Evolutionary conservation across 23 tunicate species (phyloP).

Genomic region (Styela clava): DNA sequence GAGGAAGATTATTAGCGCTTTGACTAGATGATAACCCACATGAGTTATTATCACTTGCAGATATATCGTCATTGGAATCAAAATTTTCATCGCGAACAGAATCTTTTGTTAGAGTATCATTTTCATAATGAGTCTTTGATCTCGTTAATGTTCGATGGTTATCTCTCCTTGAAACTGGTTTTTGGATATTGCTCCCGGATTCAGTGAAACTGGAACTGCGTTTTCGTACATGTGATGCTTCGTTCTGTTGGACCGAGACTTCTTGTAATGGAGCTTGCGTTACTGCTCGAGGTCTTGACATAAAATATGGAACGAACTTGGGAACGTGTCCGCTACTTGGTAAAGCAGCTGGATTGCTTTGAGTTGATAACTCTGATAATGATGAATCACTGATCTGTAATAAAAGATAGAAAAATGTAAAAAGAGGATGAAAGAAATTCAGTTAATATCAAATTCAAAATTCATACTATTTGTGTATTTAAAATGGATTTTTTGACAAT

Average conservation of each 20-base stretch:
- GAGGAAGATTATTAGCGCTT: constrained; percentile 34
- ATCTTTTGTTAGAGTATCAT: background rate
- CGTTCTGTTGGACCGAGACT: background rate
- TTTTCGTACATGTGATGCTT: constrained; percentile 32
- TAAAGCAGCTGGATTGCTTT: constrained; percentile 41
- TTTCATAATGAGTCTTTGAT: constrained; percentile 5
- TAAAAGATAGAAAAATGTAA: background rate
- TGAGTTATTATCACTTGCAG: background rate
- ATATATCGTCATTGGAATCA: background rate
- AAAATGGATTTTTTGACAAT: too few relatives aligned
- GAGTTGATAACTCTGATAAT: constrained; percentile 46
- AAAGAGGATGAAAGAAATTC: too few relatives aligned
- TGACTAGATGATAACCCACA: constrained; percentile 24
- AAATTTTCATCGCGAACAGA: background rate
- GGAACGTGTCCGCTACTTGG: constrained; percentile 29
- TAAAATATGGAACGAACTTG: constrained; percentile 15
- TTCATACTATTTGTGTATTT: too few relatives aligned
- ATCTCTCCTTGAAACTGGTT: background rate
- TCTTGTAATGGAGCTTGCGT: background rate
- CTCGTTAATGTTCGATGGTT: background rate
- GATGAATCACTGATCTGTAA: constrained; percentile 53
- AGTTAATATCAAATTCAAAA: too few relatives aligned
- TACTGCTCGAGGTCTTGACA: constrained; percentile 9
- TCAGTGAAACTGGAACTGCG: constrained; percentile 80
- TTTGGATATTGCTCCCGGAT: constrained; percentile 6